Evolutionary conservation across 1,140 invertebrate species (phyloP), one percentile per base, ranked within the genome.

Genomic region (Ceratitis capitata): DNA sequence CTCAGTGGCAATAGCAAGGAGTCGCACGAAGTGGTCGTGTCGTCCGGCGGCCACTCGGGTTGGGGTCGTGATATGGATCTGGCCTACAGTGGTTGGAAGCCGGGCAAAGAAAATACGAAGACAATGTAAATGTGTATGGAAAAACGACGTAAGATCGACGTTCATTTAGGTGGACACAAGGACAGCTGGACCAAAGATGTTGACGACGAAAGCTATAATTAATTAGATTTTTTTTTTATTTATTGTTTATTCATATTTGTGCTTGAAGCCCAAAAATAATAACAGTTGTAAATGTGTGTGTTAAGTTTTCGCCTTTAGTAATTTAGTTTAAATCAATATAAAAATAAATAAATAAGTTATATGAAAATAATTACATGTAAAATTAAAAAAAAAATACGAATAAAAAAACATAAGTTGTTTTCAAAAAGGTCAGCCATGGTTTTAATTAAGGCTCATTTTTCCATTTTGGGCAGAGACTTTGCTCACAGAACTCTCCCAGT

Each of bases 11-110:
- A 93, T 42, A 93, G 94, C 19, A 93, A 94, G 69, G 94, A 92
- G 16, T 93, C 95, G 7, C 95, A 96, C 89, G 95, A 96, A 88
- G 95, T 96, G 5, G 95, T 96, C 69, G 94, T 95, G 2, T 94
- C 94, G 16, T 94, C 94, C 10, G 95, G 95, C 53, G 94, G 95
- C 88, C 94, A 94, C 83, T 93, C 93, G 85, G 94, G 95, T 89
- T 96, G 95, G 95, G 95, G 95, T 91, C 95, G 95, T 92, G 93
- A 94, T 51, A 92, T 94, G 86, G 93, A 94, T 89, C 51, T 86
- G 23, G 94, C 94, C 74, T 95, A 95, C 91, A 94, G 92, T 86
- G 94, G 94, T 58, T 94, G 95, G 92, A 92, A 93, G 82, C 92
- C 92, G n/a, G 87, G 87, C 51, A 92, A 92, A 85, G 90, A 90